Evolutionary conservation across 2,888 invertebrate genomes (phyloP).

Genomic region (Sesamia inferens): DNA sequence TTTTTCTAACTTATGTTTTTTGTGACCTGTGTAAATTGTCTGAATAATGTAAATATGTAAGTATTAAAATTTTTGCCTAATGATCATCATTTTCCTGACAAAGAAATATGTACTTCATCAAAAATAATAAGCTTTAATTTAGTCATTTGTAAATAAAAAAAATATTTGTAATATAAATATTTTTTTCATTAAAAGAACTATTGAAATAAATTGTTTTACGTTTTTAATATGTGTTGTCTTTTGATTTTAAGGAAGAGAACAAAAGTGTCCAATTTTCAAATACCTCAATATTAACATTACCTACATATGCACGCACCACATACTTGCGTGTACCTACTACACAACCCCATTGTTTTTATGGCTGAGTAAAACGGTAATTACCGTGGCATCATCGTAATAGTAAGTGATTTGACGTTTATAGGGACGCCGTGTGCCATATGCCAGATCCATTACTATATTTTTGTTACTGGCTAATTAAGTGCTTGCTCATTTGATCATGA

Average conservation of each 20-base stretch:
- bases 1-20: not conserved
- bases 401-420: slow-evolving; percentile 80
- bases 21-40: not conserved
- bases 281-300: slow-evolving; percentile 16
- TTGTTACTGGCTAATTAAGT: slow-evolving; percentile 63
- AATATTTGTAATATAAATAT: too few species aligned
- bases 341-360: slow-evolving; percentile 84
- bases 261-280: slow-evolving; percentile 6
- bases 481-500: slow-evolving; percentile 54
- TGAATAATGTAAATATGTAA: not conserved
- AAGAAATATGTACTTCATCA: not conserved
- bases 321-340: slow-evolving; percentile 38
- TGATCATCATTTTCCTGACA: not conserved
- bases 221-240: too few species aligned
- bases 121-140: not conserved
- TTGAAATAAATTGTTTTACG: too few species aligned
- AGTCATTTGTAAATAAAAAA: too few species aligned
- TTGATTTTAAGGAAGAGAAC: too few species aligned
- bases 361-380: slow-evolving; percentile 78
- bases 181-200: too few species aligned
- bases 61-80: not conserved
- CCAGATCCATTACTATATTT: slow-evolving; percentile 60
- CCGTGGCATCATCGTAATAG: slow-evolving; percentile 75
- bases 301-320: slow-evolving; percentile 15
- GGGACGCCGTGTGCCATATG: slow-evolving; percentile 73